A percentile compares a stretch with the other conserved stretches of the same genome.
These are phyloP conservation scores for Plemyria rubiginata DNA, from an alignment of 2,888 invertebrate species.

Conservation along the genomic window DNA sequence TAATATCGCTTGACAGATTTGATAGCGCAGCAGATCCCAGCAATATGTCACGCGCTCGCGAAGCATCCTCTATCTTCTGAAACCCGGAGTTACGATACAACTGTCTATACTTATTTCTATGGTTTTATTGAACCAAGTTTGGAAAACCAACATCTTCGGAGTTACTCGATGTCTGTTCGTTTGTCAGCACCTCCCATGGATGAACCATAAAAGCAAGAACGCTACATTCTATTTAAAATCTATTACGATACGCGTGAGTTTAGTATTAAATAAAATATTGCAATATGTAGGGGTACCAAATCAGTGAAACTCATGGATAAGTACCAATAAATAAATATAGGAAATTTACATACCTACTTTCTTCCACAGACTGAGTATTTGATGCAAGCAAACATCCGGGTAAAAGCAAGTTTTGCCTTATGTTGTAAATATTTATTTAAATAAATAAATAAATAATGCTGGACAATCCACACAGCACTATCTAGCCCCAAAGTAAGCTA, in stretches of 20 bases:
- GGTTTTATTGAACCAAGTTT: neutral
- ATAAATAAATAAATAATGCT: too few relatives aligned
- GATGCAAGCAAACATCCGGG: neutral
- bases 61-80: conserved; percentile 51
- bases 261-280: too few relatives aligned
- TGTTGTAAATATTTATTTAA: conserved; percentile 28
- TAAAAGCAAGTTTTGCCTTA: conserved; percentile 7
- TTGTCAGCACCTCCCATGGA: neutral
- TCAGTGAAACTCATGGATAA: too few relatives aligned
- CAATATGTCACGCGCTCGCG: conserved; percentile 67
- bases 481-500: too few relatives aligned
- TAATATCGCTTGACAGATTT: conserved; percentile 74
- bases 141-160: neutral
- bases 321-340: too few relatives aligned
- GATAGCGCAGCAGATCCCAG: conserved; percentile 73
- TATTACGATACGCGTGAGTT: too few relatives aligned
- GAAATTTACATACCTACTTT: too few relatives aligned
- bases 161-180: neutral
- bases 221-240: too few relatives aligned
- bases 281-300: too few relatives aligned
- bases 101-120: neutral
- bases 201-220: too few relatives aligned
- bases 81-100: conserved; percentile 27
- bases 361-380: neutral
- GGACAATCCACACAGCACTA: too few relatives aligned